Evolutionary conservation across 2,113 vertebrate species (phyloP), one percentile per base, ranked within the genome.

Genomic region (Pseudopipra pipra): DNA sequence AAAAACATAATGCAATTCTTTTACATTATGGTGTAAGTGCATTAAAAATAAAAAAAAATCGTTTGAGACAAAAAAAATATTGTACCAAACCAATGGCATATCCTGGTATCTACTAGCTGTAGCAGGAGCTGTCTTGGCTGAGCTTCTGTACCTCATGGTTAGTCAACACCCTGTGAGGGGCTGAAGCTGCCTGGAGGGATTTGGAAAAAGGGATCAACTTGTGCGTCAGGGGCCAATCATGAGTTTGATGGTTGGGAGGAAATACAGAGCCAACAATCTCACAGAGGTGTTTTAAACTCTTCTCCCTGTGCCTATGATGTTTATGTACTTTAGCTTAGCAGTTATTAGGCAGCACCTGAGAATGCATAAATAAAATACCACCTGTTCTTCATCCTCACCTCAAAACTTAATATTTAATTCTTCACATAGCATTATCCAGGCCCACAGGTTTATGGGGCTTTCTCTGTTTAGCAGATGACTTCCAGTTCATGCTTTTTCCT

Each of bases 181-280:
- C 27, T 43, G 30, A 15, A n/a, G 46, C 31, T 75, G 35, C n/a
- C 58, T 76, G 67, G 8, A 84, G 49, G 46, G 25, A 37, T 66
- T 51, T 83, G 22, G 49, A 80, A 66, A 54, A 92, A 41, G 6
- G n/a, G 5, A 12, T 20, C 59, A 39, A 28, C 39, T 51, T 54
- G 18, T 3, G 5, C 1, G 0, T 12, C 59, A 63, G 51, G 17
- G 14, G 6, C 3, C 49, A 59, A 37, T 71, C 5, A 7, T 6
- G 24, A 74, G 8, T 58, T 35, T 54, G 31, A 24, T 13, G 13
- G 7, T 0, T 70, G n/a, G 31, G 63, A 62, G 25, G 67, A 65
- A 83, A 54, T 9, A 37, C 22, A 72, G 56, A 75, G 10, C 33
- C 2, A 5, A 11, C 14, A 90, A n/a, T 62, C 61, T 73, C 30